A percentile compares a stretch with the other conserved stretches of the same genome.
phyloP scores from a whole-genome alignment of 1,140 invertebrate species.

The Nylanderia fulva region DNA sequence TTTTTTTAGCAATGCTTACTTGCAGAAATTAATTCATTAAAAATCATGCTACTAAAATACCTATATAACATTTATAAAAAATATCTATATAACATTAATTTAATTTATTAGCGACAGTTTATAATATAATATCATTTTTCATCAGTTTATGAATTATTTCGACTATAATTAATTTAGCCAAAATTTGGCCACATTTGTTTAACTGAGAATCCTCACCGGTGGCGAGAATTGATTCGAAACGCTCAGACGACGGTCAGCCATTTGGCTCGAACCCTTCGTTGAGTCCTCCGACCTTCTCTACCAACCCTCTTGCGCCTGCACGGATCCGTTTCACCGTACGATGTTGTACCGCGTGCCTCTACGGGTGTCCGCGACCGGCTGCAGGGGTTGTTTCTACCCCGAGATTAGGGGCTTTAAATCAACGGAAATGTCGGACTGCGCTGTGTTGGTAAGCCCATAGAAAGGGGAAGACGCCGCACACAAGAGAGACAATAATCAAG shows the following conservation, averaged over 20 bases:
- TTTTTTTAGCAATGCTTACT: neutral
- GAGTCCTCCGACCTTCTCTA: neutral
- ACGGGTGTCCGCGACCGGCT: slow-evolving; percentile 4
- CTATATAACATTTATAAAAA: neutral
- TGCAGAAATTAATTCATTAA: neutral
- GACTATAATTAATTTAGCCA: neutral
- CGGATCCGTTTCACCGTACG: neutral
- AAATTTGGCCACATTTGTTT: neutral
- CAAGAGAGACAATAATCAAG: slow-evolving; percentile 66
- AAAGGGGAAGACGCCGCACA: neutral
- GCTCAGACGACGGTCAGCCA: slow-evolving; percentile 52
- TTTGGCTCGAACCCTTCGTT: slow-evolving; percentile 42
- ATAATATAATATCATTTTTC: too few relatives aligned
- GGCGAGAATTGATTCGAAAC: slow-evolving; percentile 68
- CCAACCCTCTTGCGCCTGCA: neutral
- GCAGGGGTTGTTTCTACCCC: slow-evolving; percentile 38
- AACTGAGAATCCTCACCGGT: neutral
- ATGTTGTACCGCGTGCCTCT: slow-evolving; percentile 23
- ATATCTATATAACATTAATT: neutral
- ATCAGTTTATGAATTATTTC: neutral
- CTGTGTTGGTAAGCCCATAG: slow-evolving; percentile 8
- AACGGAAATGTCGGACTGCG: slow-evolving; percentile 57
- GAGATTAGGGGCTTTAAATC: slow-evolving; percentile 74
- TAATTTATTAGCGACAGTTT: too few relatives aligned
- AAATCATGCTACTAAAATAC: neutral